Base-by-base conservation (phyloP, 2,113 vertebrate genomes). In the Strix uralensis region DNA sequence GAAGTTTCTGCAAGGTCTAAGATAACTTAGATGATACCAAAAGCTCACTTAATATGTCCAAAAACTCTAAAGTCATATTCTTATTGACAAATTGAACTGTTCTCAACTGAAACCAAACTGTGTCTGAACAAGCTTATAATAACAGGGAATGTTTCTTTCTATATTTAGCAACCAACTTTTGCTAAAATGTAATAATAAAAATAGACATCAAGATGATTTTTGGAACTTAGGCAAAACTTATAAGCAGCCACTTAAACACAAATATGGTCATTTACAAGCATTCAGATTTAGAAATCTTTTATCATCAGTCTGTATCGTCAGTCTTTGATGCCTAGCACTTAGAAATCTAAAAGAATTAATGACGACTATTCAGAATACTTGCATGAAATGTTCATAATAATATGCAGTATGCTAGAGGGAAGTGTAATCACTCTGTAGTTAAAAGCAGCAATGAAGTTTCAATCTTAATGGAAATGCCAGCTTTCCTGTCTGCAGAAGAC, bases 301-400 rank as follows among this genome's bases (percentile, higher is more conserved):
- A 86, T 47, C 30, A 75, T 74, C 61, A 93, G 40, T 73, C 58
- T 66, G 5, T 86, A 91, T 55, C 10, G 0, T 71, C 75, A 75
- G 34, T 57, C 86, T 96, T 94, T 82, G 61, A 89, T 54, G 47
- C 38, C 65, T 85, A 81, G 63, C 61, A 67, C 65, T 92, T 52
- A 71, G 42, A 94, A 95, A 89, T 55, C 40, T 79, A 58, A 91
- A 96, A 87, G 81, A 92, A 94, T 94, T 93, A 89, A 88, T 57
- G 73, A 92, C 72, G 62, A 81, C 81, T 92, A 59, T 92, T 94
- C 73, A 96, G 73, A 89, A 92, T 58, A 92, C 18, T 87, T 6
- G 1, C 36, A 92, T 44, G 59, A 94, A 95, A 88, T 38, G 55
- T 58, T 94, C 17, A 74, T 63, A 74, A 92, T 67, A 91, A 84